Conservation (phyloP, 2,888 invertebrate genomes). For the Macropis europaea region DNA sequence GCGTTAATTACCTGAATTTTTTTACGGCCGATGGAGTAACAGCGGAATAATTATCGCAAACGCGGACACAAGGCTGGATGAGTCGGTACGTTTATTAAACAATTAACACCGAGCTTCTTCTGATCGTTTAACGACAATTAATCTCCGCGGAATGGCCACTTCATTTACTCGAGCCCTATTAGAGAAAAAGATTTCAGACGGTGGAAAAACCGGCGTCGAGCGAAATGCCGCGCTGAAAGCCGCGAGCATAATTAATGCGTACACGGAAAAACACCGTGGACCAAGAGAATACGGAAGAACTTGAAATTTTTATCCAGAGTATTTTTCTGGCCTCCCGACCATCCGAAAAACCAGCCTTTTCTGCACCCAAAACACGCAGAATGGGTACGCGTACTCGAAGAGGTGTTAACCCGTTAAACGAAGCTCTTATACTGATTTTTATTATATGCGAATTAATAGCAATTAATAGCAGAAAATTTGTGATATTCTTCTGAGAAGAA, state of each 20-base stretch:
- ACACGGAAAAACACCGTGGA: conserved; percentile 12
- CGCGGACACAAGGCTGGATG: no score
- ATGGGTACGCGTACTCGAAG: background rate
- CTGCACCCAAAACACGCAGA: background rate
- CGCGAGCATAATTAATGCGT: conserved; percentile 41
- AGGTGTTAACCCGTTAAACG: background rate
- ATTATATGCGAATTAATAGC: no score
- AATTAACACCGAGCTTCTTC: background rate
- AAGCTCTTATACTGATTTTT: background rate
- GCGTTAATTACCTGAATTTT: no score
- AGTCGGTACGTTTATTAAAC: conserved; percentile 20
- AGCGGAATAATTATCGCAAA: background rate
- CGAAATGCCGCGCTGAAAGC: conserved; percentile 28
- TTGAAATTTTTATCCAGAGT: conserved; percentile 21
- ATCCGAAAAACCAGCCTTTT: background rate
- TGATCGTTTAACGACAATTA: conserved; percentile 27
- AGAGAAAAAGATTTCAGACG: background rate
- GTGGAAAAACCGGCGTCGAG: conserved; percentile 17
- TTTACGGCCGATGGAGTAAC: no score
- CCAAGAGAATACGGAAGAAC: conserved; percentile 25
- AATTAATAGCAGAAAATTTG: no score
- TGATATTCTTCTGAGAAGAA: no score
- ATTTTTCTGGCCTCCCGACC: background rate
- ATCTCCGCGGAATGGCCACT: conserved; percentile 22
- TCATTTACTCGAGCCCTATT: conserved; percentile 14